These are phyloP conservation scores for Rostratula benghalensis DNA, from an alignment of 2,113 vertebrate species.

Conservation along the genomic window DNA sequence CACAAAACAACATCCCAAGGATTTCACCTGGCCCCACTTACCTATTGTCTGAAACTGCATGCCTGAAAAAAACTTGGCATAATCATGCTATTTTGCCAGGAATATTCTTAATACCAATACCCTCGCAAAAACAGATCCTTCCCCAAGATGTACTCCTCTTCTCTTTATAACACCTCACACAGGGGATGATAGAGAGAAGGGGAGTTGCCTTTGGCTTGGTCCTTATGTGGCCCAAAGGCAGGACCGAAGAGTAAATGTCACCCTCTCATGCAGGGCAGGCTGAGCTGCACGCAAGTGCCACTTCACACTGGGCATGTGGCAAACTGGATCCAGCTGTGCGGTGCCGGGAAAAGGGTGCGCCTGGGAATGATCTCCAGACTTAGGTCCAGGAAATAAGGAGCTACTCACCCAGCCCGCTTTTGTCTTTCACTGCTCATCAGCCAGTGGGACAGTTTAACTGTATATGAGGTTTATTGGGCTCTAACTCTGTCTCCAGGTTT, in stretches of 20 bases:
- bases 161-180: not conserved
- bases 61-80: not conserved
- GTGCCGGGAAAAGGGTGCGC: slow-evolving; percentile 2
- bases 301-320: slow-evolving; percentile 3
- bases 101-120: not conserved
- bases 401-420: not conserved
- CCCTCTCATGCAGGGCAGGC: not conserved
- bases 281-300: not conserved
- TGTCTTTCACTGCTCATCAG: slow-evolving; percentile 22
- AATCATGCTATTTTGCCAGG: not conserved
- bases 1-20: not conserved
- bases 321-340: not conserved
- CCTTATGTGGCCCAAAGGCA: not conserved
- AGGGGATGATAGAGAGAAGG: not conserved
- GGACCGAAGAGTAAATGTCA: not conserved
- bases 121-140: not conserved
- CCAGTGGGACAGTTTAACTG: slow-evolving; percentile 1
- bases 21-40: not conserved
- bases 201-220: not conserved
- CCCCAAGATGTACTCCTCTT: not conserved
- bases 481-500: not conserved
- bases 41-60: not conserved
- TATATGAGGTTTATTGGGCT: not conserved
- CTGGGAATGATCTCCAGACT: slow-evolving; percentile 37
- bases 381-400: slow-evolving; percentile 15